Evolutionary conservation across 2,888 invertebrate species (phyloP).

Genomic region (Orthosia gracilis): DNA sequence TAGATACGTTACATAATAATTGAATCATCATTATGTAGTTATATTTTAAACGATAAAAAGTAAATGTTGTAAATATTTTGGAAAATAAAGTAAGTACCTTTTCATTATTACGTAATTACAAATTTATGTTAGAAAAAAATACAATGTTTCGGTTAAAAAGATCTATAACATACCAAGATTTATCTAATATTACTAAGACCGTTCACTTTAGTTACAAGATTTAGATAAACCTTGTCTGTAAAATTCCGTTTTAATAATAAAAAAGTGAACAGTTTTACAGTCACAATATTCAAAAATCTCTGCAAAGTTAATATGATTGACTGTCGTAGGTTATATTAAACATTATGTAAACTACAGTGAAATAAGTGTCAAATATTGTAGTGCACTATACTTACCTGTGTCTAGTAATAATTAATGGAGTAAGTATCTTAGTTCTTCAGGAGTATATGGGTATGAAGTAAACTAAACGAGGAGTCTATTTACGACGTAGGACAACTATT

Average conservation of each 20-base stretch:
- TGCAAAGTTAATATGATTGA: slow-evolving; percentile 49
- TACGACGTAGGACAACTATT: slow-evolving; percentile 32
- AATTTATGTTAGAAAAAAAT: slow-evolving; percentile 32
- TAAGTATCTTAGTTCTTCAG: slow-evolving; percentile 36
- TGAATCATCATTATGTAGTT: slow-evolving; percentile 25
- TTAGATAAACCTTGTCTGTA: slow-evolving; percentile 3
- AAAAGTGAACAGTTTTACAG: slow-evolving; percentile 13
- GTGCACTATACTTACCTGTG: slow-evolving; percentile 24
- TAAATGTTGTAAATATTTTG: slow-evolving; percentile 51
- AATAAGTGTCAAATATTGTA: slow-evolving; percentile 39
- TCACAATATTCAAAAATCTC: slow-evolving; percentile 33
- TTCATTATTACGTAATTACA: slow-evolving; percentile 43
- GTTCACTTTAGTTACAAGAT: slow-evolving; percentile 4
- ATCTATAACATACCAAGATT: slow-evolving; percentile 41
- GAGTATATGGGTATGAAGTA: slow-evolving; percentile 30
- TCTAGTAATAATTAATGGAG: slow-evolving; percentile 10
- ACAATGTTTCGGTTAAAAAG: slow-evolving; percentile 30
- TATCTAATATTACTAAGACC: slow-evolving; percentile 4
- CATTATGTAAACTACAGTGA: slow-evolving; percentile 33
- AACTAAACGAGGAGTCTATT: slow-evolving; percentile 40
- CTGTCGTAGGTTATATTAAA: slow-evolving; percentile 34
- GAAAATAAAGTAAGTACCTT: slow-evolving; percentile 33
- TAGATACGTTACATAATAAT: slow-evolving; percentile 16
- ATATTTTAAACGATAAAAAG: slow-evolving; percentile 22
- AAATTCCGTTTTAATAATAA: slow-evolving; percentile 29